Evolutionary conservation across 2,888 invertebrate species (phyloP).

Genomic region (Drosophila melanosoma): DNA sequence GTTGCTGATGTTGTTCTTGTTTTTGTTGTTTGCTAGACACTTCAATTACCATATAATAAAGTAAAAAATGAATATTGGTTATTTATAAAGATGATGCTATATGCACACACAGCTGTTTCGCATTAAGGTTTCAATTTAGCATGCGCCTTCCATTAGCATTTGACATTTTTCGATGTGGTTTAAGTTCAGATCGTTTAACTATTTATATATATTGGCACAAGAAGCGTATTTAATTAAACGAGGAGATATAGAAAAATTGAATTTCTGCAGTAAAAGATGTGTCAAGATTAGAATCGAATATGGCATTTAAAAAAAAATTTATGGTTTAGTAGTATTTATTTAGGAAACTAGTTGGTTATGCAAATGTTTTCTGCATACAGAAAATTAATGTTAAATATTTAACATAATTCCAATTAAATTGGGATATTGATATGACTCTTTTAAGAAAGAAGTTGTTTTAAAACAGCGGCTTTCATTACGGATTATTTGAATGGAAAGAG

Average conservation of each 20-base stretch:
- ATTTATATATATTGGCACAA: conserved; percentile 30
- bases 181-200: conserved; percentile 28
- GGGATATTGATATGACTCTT: background rate
- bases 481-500: background rate
- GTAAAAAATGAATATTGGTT: conserved; percentile 55
- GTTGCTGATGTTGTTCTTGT: conserved; percentile 20
- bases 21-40: conserved; percentile 26
- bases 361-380: background rate
- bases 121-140: conserved; percentile 22
- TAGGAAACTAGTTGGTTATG: background rate
- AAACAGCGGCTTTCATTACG: background rate
- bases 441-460: background rate
- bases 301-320: background rate
- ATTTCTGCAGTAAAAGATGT: background rate
- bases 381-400: background rate
- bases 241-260: background rate
- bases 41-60: conserved; percentile 60
- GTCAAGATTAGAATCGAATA: background rate
- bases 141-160: conserved; percentile 51
- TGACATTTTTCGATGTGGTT: conserved; percentile 12
- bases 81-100: conserved; percentile 65
- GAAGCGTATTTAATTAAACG: background rate
- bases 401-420: background rate
- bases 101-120: conserved; percentile 15
- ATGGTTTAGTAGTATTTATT: background rate